Conservation (phyloP, 2,888 invertebrate genomes). For the Vannuccia rotundouncinata region DNA sequence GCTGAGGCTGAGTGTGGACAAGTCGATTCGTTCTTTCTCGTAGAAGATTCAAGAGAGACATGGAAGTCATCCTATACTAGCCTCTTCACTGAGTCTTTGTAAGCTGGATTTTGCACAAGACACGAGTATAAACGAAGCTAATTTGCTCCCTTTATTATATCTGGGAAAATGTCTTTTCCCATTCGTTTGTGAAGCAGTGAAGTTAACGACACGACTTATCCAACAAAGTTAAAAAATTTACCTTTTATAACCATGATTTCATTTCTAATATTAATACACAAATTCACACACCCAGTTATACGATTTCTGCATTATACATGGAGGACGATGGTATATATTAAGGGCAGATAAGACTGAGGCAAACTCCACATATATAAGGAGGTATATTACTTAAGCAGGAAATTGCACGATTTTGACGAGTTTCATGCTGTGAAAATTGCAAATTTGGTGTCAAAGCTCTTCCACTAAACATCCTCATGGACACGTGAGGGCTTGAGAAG, state of each 20-base stretch:
- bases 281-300: too few species aligned
- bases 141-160: neutral
- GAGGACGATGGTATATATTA: too few species aligned
- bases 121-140: slow-evolving; percentile 12
- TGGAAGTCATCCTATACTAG: neutral
- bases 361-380: too few species aligned
- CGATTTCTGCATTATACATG: too few species aligned
- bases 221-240: neutral
- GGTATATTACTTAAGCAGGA: neutral
- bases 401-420: neutral
- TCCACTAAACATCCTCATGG: neutral
- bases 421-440: slow-evolving; percentile 3
- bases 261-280: neutral
- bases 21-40: neutral
- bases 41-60: neutral
- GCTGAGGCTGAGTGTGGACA: neutral
- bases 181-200: slow-evolving; percentile 11
- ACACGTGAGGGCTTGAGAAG: neutral
- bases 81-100: slow-evolving; percentile 15
- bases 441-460: slow-evolving; percentile 11
- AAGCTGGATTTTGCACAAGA: neutral
- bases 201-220: neutral
- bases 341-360: too few species aligned
- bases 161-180: slow-evolving; percentile 6
- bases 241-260: neutral